Evolutionary conservation across 1,140 invertebrate genomes (phyloP), one percentile per base, ranked within the genome.

Genomic region (Acromyrmex heyeri): DNA sequence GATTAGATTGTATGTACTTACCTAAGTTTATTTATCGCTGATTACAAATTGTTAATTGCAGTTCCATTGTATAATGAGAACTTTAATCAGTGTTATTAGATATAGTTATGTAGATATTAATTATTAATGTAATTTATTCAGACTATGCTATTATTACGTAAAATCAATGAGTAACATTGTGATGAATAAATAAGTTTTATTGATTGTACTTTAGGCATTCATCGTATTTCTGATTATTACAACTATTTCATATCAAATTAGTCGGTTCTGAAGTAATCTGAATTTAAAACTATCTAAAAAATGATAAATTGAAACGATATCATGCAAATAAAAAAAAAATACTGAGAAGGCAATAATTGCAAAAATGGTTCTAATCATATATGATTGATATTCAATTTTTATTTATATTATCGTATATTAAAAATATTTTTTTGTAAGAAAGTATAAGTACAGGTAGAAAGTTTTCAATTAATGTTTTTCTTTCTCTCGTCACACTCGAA

Each of bases 31-130:
- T 83, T 83, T 61, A 75, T 78, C 14, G 7, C 55, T 61, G 57
- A 75, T 73, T 82, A 34, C 69, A 61, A 73, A 82, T 82, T 75
- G 72, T 83, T 61, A 70, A 81, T 81, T 81, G 65, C 79, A 62
- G 14, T 61, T 75, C 8, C 27, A 83, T 48, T 75, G 79, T 50
- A 50, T 83, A 75, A 83, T 83, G 69, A 83, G 69, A 83, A 75
- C 79, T 83, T 82, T 75, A 75, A 83, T 83, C 79, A 83, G 69
- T 61, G 55, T 62, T 83, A 75, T 73, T 83, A 83, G 69, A 75
- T 83, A 83, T 61, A 75, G 79, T 75, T 83, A 73, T 75, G 55
- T 38, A 50, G 16, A 83, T 83, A 62, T 83, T 73, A 83, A 83
- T 83, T 83, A 83, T 83, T 75, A 83, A 73, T 38, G 24, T 48